These are phyloP conservation scores for Lepidochrysops patricia DNA, from an alignment of 2,888 invertebrate genomes.

Conservation along the genomic window DNA sequence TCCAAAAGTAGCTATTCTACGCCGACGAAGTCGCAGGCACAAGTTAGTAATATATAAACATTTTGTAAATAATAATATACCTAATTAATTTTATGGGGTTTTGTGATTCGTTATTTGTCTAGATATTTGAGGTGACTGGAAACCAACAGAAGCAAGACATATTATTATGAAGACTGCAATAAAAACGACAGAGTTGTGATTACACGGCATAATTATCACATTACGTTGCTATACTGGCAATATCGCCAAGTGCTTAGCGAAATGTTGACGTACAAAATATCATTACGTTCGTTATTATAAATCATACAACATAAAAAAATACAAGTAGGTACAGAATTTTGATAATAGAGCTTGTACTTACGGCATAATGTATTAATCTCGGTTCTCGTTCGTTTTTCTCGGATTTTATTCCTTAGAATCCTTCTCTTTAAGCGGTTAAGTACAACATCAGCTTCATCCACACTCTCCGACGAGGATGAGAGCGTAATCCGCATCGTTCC, in stretches of 20 bases:
- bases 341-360: conserved; percentile 33
- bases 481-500: conserved; percentile 40
- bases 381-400: conserved; percentile 57
- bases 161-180: background rate
- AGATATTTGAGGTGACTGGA: too few species aligned
- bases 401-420: conserved; percentile 65
- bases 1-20: too few species aligned
- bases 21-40: too few species aligned
- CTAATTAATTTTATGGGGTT: too few species aligned
- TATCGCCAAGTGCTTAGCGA: background rate
- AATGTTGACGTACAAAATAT: background rate
- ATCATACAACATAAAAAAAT: background rate
- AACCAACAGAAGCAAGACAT: background rate
- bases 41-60: too few species aligned
- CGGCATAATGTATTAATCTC: conserved; percentile 49
- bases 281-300: background rate
- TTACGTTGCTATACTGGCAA: background rate
- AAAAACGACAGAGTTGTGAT: background rate
- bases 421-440: conserved; percentile 65
- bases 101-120: too few species aligned
- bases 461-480: conserved; percentile 68
- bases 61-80: too few species aligned
- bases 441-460: conserved; percentile 68
- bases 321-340: background rate
- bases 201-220: background rate